Percentiles rank a stretch among this genome's conserved stretches.
These are phyloP conservation scores for Caenorhabditis zanzibari DNA, from an alignment of 2,888 invertebrate genomes.

Conservation along the genomic window DNA sequence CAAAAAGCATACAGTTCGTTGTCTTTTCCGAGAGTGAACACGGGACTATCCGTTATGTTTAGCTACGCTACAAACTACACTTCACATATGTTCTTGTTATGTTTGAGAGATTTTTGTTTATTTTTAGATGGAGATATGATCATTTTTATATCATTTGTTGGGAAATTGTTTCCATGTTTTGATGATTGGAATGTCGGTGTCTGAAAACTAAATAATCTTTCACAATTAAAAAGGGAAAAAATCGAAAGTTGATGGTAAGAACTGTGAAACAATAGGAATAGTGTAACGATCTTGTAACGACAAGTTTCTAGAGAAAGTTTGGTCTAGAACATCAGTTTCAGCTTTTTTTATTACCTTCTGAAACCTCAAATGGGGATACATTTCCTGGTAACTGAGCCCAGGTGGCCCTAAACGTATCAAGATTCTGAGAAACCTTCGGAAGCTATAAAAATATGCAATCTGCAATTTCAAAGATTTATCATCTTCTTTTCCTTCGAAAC, in stretches of 20 bases:
- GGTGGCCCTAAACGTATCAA: too few species aligned
- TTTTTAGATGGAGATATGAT: neutral
- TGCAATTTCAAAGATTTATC: slow-evolving; percentile 7
- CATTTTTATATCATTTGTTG: slow-evolving; percentile 3
- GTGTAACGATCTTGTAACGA: too few species aligned
- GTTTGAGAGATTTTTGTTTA: slow-evolving; percentile 7
- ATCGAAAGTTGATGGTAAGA: too few species aligned
- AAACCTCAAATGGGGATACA: too few species aligned
- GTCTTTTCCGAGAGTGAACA: neutral
- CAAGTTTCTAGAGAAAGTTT: too few species aligned
- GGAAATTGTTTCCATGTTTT: neutral
- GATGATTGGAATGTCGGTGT: neutral
- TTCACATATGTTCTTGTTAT: slow-evolving; percentile 15
- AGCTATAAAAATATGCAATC: neutral
- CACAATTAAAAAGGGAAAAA: too few species aligned
- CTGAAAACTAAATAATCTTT: neutral
- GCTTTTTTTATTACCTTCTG: too few species aligned
- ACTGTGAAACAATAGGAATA: too few species aligned
- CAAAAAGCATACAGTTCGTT: slow-evolving; percentile 48
- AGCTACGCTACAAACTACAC: slow-evolving; percentile 46
- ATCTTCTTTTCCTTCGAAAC: neutral
- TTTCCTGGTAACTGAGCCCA: too few species aligned
- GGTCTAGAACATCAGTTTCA: too few species aligned
- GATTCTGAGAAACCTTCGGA: too few species aligned
- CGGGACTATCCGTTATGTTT: slow-evolving; percentile 7